Evolutionary conservation across 2,888 invertebrate species (phyloP).

Genomic region (Aphrophora alni): DNA sequence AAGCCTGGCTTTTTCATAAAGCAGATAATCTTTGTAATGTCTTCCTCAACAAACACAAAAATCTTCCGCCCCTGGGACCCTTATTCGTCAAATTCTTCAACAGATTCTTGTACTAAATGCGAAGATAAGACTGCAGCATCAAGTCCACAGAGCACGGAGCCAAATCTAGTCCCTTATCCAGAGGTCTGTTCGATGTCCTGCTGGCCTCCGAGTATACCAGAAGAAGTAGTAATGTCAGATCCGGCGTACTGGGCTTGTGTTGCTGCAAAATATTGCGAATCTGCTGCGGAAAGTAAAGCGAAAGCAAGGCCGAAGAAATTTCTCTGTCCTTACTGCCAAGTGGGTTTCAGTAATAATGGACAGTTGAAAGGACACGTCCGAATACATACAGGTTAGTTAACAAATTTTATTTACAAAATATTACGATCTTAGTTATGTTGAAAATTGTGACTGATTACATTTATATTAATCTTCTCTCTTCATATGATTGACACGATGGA

Average conservation of each 20-base stretch:
- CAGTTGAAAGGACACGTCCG: slow-evolving; percentile 90
- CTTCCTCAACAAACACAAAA: slow-evolving; percentile 30
- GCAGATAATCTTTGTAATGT: not conserved
- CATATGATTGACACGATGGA: no score
- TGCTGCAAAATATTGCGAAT: slow-evolving; percentile 35
- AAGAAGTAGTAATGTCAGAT: not conserved
- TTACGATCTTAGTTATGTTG: no score
- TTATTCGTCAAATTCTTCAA: slow-evolving; percentile 21
- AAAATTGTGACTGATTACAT: no score
- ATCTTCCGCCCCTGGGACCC: slow-evolving; percentile 48
- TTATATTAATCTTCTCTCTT: not conserved
- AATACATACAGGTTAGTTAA: slow-evolving; percentile 79
- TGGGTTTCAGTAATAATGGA: slow-evolving; percentile 93
- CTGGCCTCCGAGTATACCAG: slow-evolving; percentile 4
- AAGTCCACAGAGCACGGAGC: not conserved
- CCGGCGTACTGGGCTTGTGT: slow-evolving; percentile 44
- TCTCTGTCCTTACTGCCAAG: slow-evolving; percentile 87
- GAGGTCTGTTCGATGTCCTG: not conserved
- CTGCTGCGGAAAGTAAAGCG: slow-evolving; percentile 63
- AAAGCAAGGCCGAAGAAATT: slow-evolving; percentile 90
- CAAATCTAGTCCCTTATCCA: not conserved
- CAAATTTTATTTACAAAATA: no score
- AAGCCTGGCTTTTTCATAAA: no score
- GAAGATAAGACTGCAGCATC: not conserved
- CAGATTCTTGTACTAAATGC: not conserved